Evolutionary conservation across 2,888 invertebrate genomes (phyloP), one percentile per base, ranked within the genome.

Genomic region (Drosophila infuscata): DNA sequence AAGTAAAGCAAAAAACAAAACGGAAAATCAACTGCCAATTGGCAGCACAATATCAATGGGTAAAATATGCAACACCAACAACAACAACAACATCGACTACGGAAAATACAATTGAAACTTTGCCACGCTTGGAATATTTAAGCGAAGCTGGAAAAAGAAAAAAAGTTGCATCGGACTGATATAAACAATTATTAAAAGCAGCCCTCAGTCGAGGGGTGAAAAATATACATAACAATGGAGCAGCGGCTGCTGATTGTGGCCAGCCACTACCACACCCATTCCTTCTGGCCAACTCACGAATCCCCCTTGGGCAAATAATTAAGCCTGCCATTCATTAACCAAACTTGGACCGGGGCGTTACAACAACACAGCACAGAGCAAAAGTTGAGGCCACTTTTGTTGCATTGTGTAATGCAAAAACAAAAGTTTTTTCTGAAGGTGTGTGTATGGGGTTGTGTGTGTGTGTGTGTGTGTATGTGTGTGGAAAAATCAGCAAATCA

Each of bases 111-210:
- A 78, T 75, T 67, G 81, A 80, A 78, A 78, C 77, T 80, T 78
- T 76, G 64, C 77, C 51, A 63, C 66, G 76, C 56, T 76, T 32
- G 61, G 71, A 76, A 78, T 80, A 80, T 80, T 83, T 83, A 78
- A 76, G 56, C 77, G 65, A 17, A 49, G 67, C 69, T 38, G 59
- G 32, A 36, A 56, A 57, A 48, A 17, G 43, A n/a, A 30, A 49
- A 62, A 75, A 81, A 68, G 49, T 69, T 76, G 79, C 74, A 71
- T 62, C 52, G 38, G 73, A 76, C 81, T 76, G 84, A 82, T 83
- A 81, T 84, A 76, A 85, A 88, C 84, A 85, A 87, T 85, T 81
- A 85, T 87, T 89, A 89, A 84, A 89, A 84, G 82, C 82, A 81
- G 73, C 84, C 86, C 80, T 61, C 52, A 46, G 63, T n/a, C 7